phyloP scores from a whole-genome alignment of 2,113 vertebrate species.

The Atrichornis clamosus region DNA sequence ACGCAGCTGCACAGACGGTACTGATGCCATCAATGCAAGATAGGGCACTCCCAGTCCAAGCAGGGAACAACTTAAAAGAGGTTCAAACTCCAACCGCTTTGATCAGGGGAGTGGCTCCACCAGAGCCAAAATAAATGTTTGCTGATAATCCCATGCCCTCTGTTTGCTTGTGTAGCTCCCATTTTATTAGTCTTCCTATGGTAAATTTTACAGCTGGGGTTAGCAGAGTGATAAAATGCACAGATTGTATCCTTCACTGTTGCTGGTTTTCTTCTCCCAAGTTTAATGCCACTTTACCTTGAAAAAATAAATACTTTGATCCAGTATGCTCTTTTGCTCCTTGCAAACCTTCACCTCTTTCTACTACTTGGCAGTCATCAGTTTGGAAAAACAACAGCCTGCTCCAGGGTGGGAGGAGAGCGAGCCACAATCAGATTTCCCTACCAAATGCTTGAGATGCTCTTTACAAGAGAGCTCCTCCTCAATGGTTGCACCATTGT shows the following conservation, averaged over 20 bases:
- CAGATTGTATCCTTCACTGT: not conserved
- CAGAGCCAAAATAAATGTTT: constrained; percentile 64
- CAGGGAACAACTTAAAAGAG: constrained; percentile 1
- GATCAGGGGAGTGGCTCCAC: constrained; percentile 16
- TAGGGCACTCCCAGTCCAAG: not conserved
- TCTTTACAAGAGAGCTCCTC: not conserved
- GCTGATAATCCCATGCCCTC: not conserved
- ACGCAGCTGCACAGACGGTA: not conserved
- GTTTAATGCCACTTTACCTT: not conserved
- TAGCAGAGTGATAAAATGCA: constrained; percentile 27
- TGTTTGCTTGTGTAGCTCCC: constrained; percentile 25
- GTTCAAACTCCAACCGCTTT: constrained; percentile 29
- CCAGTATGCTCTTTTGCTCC: not conserved
- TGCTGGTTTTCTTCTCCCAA: not conserved
- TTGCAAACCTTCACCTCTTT: not conserved
- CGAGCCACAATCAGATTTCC: not conserved
- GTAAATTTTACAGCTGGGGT: constrained; percentile 42
- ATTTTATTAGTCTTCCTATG: constrained; percentile 39
- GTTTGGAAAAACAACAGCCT: not conserved
- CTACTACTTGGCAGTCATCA: not conserved
- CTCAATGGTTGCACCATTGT: not conserved
- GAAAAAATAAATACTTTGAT: not conserved
- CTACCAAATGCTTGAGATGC: not conserved
- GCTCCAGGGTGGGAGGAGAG: not conserved
- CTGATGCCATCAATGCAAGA: not conserved